These are phyloP conservation scores for Phylloscopus trochilus DNA, from an alignment of 2,113 vertebrate species.

Conservation along the genomic window DNA sequence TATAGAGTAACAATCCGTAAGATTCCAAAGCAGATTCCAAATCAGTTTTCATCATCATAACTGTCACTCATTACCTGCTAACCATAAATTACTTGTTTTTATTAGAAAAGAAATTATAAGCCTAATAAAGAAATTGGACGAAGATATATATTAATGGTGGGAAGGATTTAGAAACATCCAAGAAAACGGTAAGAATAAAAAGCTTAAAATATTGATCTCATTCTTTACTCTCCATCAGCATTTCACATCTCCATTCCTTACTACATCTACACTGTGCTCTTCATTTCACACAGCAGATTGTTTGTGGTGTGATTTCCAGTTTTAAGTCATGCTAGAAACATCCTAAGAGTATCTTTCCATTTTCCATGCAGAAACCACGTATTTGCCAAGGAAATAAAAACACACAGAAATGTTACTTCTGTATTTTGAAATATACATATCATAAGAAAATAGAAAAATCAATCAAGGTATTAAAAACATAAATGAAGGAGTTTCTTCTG, in stretches of 20 bases:
- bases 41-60: neutral
- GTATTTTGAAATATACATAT: neutral
- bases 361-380: neutral
- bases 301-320: neutral
- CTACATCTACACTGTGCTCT: neutral
- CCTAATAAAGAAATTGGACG: neutral
- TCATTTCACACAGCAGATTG: neutral
- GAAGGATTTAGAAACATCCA: neutral
- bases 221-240: neutral
- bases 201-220: neutral
- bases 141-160: neutral
- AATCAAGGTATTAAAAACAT: neutral
- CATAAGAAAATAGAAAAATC: neutral
- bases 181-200: neutral
- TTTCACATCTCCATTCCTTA: neutral
- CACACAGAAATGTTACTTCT: neutral
- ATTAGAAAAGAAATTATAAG: neutral
- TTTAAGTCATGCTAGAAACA: neutral
- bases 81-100: neutral
- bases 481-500: neutral
- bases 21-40: neutral
- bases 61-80: neutral
- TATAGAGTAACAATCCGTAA: fast-evolving
- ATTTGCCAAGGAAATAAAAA: neutral
- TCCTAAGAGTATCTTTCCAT: neutral